Conservation (phyloP, 2,888 invertebrate species). For the Lamellibrachia columna region DNA sequence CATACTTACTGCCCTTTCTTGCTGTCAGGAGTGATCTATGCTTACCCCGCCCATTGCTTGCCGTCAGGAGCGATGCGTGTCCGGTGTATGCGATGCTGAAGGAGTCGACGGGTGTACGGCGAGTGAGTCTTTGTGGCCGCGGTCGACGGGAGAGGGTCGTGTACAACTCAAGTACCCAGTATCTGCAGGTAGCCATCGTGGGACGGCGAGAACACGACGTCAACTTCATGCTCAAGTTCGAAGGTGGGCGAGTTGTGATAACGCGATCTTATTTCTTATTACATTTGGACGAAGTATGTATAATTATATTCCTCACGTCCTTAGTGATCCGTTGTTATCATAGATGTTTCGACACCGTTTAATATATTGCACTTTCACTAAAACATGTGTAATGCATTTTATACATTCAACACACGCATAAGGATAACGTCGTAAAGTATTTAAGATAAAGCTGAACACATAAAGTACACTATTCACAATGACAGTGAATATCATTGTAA, state of each 20-base stretch:
- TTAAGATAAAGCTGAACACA: no score
- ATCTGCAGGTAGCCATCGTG: neutral
- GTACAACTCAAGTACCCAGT: neutral
- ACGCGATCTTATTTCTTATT: neutral
- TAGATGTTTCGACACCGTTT: no score
- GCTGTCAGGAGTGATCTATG: neutral
- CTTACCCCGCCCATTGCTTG: neutral
- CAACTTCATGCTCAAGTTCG: slow-evolving; percentile 6
- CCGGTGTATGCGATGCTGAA: neutral
- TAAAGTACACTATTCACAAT: no score
- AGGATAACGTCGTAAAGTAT: no score
- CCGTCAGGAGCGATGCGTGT: neutral
- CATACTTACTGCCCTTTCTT: no score
- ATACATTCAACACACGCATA: no score
- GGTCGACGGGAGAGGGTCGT: neutral
- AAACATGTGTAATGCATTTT: no score
- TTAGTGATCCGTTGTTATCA: no score
- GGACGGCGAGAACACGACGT: neutral
- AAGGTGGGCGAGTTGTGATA: neutral
- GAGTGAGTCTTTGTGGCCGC: neutral
- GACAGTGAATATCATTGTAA: no score
- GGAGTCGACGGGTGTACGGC: neutral
- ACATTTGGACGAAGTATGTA: no score
- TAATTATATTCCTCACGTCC: no score
- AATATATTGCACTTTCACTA: no score